phyloP scores from a whole-genome alignment of 2,888 invertebrate genomes.

The Parthenolecanium corni region DNA sequence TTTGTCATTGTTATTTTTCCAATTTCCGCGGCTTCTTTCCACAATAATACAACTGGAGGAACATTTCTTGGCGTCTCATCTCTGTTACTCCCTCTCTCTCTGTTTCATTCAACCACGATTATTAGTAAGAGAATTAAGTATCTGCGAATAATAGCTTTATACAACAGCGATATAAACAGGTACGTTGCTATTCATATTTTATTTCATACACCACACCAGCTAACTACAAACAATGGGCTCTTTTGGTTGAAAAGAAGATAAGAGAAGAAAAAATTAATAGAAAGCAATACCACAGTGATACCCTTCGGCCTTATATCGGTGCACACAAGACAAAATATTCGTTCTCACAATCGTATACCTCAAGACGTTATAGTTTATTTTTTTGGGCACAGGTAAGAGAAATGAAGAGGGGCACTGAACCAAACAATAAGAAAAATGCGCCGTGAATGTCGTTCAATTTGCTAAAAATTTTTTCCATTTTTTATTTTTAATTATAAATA shows the following conservation, averaged over 20 bases:
- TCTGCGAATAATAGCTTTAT: not conserved
- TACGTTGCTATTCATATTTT: constrained; percentile 1
- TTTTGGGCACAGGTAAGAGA: too few species aligned
- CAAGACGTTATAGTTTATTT: not conserved
- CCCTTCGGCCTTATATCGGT: constrained; percentile 10
- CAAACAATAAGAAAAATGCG: not conserved
- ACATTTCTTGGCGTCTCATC: not conserved
- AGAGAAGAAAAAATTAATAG: constrained; percentile 12
- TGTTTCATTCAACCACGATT: not conserved
- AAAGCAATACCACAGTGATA: constrained; percentile 18
- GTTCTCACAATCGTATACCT: constrained; percentile 18
- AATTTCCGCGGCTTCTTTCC: too few species aligned
- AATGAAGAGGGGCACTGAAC: too few species aligned
- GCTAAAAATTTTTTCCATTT: constrained; percentile 5
- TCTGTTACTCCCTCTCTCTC: not conserved
- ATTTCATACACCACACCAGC: not conserved
- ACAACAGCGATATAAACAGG: not conserved
- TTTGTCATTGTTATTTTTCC: too few species aligned
- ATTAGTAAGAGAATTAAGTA: constrained; percentile 4
- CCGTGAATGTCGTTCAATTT: constrained; percentile 17
- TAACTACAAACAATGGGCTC: constrained; percentile 13
- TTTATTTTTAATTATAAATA: too few species aligned
- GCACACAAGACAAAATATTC: constrained; percentile 2
- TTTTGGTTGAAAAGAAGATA: not conserved
- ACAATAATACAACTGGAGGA: too few species aligned